Evolutionary conservation across 2,888 invertebrate genomes (phyloP).

Genomic region (Calephelis perditalis): DNA sequence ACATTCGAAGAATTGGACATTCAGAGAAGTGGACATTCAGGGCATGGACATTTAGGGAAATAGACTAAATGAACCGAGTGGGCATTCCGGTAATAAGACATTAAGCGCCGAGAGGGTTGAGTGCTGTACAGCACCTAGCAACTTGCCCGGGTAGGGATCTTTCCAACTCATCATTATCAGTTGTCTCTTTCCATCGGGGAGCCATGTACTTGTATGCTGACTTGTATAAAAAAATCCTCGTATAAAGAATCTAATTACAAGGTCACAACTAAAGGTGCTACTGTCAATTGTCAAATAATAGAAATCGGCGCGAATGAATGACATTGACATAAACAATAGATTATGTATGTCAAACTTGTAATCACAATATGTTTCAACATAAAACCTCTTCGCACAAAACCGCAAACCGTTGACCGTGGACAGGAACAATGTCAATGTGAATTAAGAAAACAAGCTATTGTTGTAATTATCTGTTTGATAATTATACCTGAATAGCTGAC

Average conservation of each 20-base stretch:
- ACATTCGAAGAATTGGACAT: too few species aligned
- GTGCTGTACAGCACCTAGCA: too few species aligned
- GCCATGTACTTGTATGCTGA: not conserved
- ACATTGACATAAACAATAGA: conserved; percentile 4
- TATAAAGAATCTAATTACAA: not conserved
- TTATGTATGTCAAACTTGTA: not conserved
- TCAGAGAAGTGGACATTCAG: too few species aligned
- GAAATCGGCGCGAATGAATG: not conserved
- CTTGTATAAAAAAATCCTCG: not conserved
- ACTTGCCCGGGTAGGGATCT: too few species aligned
- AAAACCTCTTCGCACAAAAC: conserved; percentile 1
- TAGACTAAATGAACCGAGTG: too few species aligned
- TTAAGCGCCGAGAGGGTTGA: too few species aligned
- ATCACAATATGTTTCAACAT: not conserved
- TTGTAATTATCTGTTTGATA: too few species aligned
- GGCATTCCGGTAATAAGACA: too few species aligned
- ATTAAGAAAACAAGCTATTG: not conserved
- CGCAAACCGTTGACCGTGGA: conserved; percentile 3
- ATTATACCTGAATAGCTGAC: too few species aligned
- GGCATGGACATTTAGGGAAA: too few species aligned
- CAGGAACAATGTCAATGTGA: not conserved
- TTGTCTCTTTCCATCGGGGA: too few species aligned
- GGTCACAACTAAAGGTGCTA: not conserved
- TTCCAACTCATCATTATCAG: too few species aligned
- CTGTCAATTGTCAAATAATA: not conserved